Base-by-base conservation (phyloP, 1,140 invertebrate species). In the Triops longicaudatus region DNA sequence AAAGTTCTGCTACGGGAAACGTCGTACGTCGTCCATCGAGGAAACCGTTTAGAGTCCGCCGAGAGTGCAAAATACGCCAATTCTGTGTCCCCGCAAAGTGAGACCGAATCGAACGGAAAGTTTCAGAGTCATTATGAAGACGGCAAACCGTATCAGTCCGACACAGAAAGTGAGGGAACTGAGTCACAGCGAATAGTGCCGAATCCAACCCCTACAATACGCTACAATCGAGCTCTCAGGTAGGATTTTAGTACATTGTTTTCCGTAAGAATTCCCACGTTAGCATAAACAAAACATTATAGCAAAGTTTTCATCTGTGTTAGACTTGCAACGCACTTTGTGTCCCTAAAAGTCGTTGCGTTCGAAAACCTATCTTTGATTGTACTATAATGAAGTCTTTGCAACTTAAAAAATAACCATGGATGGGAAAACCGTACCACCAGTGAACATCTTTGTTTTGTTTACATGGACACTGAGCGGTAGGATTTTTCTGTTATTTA, bases 201-300 rank as follows among this genome's bases (percentile, higher is more conserved):
- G 5, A 76, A 80, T 31, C 79, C 78, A 27, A 78, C 79, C 41
- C 81, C 81, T 27, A 77, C 80, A 26, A 80, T 82, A 75, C 83
- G 84, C 77, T 85, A 83, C 79, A 86, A 86, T 80, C 83, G 84
- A 79, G 84, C 84, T n/a, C 85, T 85, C 81, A 85, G 83, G 84
- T 85, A 83, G 72, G 73, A 73, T n/a, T n/a, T n/a, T n/a, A 22
- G 0, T 14, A 17, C 14, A 6, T 63, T 37, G 31, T 37, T 37
- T 37, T 37, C 31, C 31, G 2, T 37, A 37, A 37, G 7, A 37
- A 4, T 37, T 2, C 2, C 2, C 31, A 37, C 31, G n/a, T n/a
- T n/a, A n/a, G n/a, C n/a, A n/a, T n/a, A n/a, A n/a, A n/a, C n/a
- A n/a, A n/a, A n/a, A n/a, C n/a, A n/a, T n/a, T n/a, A n/a, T n/a